A percentile compares a stretch with the other conserved stretches of the same genome.
These are phyloP conservation scores for Hydrozoanthus gracilis DNA, from an alignment of 92 coral and sea anemone genomes.

Conservation along the genomic window DNA sequence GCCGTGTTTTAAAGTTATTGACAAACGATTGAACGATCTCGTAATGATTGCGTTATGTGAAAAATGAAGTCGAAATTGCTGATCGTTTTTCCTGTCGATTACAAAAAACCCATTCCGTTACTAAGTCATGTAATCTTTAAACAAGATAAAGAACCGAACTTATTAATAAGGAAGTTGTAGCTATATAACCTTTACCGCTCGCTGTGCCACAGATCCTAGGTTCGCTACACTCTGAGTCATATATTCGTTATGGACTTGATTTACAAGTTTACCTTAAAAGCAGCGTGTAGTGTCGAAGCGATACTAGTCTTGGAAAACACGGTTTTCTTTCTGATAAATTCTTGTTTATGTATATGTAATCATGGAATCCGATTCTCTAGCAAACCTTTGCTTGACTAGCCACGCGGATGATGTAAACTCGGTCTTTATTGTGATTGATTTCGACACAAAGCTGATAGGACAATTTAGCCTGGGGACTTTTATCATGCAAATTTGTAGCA, in stretches of 20 bases:
- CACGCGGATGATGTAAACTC: slow-evolving; percentile 16
- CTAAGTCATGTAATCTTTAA: not conserved
- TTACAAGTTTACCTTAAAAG: not conserved
- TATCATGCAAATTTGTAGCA: slow-evolving; percentile 31
- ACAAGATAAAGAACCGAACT: not conserved
- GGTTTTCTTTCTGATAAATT: not conserved
- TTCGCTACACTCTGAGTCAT: not conserved
- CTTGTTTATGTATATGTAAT: not conserved
- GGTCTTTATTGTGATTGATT: not conserved
- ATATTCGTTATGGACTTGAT: not conserved
- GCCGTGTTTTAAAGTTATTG: no score
- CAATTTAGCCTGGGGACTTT: not conserved
- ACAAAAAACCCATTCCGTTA: not conserved
- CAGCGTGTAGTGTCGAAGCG: not conserved
- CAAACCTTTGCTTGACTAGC: not conserved
- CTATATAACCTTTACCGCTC: not conserved
- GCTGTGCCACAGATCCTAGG: not conserved
- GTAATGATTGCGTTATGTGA: slow-evolving; percentile 36
- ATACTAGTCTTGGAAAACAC: not conserved
- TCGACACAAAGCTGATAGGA: not conserved
- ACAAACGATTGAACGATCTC: not conserved
- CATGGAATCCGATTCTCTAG: not conserved
- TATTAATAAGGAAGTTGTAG: not conserved
- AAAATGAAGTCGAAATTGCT: not conserved
- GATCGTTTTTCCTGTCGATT: not conserved